phyloP scores from a whole-genome alignment of 2,113 vertebrate species.

The Anarhynchus alexandrinus region DNA sequence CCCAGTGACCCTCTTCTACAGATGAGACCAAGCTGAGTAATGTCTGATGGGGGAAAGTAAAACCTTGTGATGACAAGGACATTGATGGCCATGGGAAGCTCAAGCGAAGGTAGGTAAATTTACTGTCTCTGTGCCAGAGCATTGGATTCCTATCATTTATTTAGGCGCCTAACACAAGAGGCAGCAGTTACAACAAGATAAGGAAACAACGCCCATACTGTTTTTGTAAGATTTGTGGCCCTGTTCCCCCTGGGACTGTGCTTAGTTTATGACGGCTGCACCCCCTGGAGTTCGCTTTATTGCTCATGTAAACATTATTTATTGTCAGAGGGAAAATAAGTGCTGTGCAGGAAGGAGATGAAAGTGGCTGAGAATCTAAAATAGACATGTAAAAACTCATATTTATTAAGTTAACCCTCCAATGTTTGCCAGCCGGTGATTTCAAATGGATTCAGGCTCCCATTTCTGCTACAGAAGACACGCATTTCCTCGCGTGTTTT shows the following conservation, averaged over 20 bases:
- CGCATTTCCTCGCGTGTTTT: not conserved
- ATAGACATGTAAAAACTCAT: not conserved
- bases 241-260: not conserved
- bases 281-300: conserved; percentile 17
- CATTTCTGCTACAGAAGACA: not conserved
- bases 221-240: not conserved
- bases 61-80: not conserved
- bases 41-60: not conserved
- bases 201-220: not conserved
- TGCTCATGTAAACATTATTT: conserved; percentile 6
- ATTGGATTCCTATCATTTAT: not conserved
- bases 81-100: not conserved
- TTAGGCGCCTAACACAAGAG: not conserved
- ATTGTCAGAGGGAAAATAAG: not conserved
- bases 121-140: not conserved
- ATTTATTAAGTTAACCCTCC: not conserved
- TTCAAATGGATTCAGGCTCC: not conserved
- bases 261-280: not conserved
- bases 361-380: conserved; percentile 3
- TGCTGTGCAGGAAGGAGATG: not conserved
- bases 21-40: not conserved
- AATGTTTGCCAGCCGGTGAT: not conserved
- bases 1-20: not conserved
- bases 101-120: not conserved
- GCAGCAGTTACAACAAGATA: not conserved